Percentiles rank a stretch among this genome's conserved stretches.
Conservation (phyloP, 1,140 invertebrate genomes). For the Aleiodes sp. region DNA sequence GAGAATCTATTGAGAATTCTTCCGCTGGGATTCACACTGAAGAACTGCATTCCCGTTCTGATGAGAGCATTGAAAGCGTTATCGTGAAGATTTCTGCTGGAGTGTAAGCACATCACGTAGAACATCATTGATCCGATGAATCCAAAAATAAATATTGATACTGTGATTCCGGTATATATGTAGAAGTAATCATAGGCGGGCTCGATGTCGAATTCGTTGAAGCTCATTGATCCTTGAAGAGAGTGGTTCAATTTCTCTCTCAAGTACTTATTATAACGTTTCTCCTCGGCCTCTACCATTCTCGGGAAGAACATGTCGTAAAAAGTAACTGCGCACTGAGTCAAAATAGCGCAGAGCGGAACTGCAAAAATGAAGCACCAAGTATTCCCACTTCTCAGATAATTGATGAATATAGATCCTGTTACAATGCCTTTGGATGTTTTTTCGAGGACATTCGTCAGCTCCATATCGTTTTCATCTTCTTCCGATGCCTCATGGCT, state of each 20-base stretch:
- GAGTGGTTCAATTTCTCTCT: not conserved
- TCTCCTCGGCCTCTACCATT: constrained; percentile 66
- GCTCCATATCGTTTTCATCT: constrained; percentile 64
- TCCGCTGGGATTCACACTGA: constrained; percentile 81
- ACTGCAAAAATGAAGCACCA: constrained; percentile 65
- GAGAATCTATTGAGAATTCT: constrained; percentile 79
- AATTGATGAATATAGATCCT: constrained; percentile 71
- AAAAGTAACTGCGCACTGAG: constrained; percentile 73
- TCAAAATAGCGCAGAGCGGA: constrained; percentile 66
- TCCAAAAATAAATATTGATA: constrained; percentile 62
- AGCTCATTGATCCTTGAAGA: not conserved
- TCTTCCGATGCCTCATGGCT: constrained; percentile 65
- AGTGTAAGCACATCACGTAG: constrained; percentile 80
- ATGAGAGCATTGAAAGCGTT: constrained; percentile 84
- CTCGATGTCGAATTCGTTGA: constrained; percentile 22
- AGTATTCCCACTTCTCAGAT: constrained; percentile 71
- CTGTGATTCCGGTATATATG: constrained; percentile 62
- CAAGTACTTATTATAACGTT: not conserved
- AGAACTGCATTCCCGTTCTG: constrained; percentile 85
- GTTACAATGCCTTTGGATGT: constrained; percentile 71
- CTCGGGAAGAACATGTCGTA: constrained; percentile 76
- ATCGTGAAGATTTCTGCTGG: constrained; percentile 81
- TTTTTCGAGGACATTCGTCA: constrained; percentile 66
- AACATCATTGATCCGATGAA: constrained; percentile 75
- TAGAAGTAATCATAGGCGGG: constrained; percentile 57